These are phyloP conservation scores for Lasioglossum baleicum DNA, from an alignment of 1,140 invertebrate species.

Conservation along the genomic window DNA sequence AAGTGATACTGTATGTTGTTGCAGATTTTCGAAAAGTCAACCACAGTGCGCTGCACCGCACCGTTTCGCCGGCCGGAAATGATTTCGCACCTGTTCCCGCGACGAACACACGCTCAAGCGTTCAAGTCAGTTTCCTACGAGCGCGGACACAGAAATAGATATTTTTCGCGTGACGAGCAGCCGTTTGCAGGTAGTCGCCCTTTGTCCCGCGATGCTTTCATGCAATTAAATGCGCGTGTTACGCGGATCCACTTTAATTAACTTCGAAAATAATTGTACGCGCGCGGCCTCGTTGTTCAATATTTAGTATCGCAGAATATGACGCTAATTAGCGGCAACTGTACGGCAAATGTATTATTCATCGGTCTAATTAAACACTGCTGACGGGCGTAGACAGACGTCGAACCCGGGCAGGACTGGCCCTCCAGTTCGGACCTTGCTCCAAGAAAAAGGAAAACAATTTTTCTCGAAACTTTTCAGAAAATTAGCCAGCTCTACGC, in stretches of 20 bases:
- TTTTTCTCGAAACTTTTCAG: too few species aligned
- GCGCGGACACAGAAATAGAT: conserved; percentile 11
- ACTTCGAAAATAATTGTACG: conserved; percentile 43
- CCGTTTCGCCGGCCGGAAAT: not conserved
- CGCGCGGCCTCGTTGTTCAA: conserved; percentile 20
- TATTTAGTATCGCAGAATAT: conserved; percentile 43
- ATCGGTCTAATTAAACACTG: conserved; percentile 39
- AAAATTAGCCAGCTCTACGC: too few species aligned
- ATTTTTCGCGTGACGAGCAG: conserved; percentile 28
- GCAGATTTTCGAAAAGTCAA: not conserved
- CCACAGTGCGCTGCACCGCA: too few species aligned
- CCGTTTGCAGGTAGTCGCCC: conserved; percentile 6
- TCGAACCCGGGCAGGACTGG: not conserved
- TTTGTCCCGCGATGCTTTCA: conserved; percentile 35
- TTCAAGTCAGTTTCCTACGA: not conserved
- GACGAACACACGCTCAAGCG: not conserved
- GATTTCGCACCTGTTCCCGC: conserved; percentile 18
- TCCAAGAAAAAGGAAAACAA: too few species aligned
- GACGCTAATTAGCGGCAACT: conserved; percentile 30
- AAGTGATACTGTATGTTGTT: not conserved
- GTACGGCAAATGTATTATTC: conserved; percentile 35
- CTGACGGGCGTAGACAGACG: not conserved
- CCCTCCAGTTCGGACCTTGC: too few species aligned
- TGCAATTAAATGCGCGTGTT: conserved; percentile 37
- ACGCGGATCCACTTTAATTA: conserved; percentile 40